phyloP scores from a whole-genome alignment of 2,113 vertebrate genomes.

The Hemibagrus wyckioides region DNA sequence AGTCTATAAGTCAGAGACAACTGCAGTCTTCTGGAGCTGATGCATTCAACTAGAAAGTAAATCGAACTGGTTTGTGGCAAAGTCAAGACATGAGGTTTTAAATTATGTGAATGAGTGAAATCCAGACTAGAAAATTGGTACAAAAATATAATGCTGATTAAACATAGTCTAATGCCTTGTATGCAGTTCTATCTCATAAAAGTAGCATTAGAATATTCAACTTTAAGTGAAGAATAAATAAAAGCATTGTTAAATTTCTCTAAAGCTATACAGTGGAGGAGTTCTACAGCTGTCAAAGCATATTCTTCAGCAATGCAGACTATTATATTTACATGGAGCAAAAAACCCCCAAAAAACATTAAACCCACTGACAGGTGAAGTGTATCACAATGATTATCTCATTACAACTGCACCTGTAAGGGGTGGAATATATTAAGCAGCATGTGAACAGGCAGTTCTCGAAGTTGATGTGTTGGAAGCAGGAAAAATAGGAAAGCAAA shows the following conservation, averaged over 20 bases:
- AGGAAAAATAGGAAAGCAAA: too few species aligned
- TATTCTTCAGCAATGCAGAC: background rate
- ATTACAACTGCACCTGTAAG: too few species aligned
- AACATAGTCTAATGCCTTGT: background rate
- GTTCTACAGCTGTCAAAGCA: background rate
- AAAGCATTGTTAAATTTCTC: background rate
- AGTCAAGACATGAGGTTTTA: background rate
- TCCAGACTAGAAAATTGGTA: background rate
- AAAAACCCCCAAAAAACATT: too few species aligned
- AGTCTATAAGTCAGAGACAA: conserved; percentile 10
- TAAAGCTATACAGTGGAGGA: background rate
- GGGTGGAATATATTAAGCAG: too few species aligned
- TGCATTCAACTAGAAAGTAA: background rate
- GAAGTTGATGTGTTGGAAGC: too few species aligned
- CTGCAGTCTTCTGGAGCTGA: background rate
- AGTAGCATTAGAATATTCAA: background rate
- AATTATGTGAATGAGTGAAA: background rate
- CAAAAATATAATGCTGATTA: background rate
- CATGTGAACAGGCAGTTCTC: too few species aligned
- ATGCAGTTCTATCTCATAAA: background rate
- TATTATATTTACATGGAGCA: background rate
- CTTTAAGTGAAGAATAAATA: background rate
- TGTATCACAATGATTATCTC: too few species aligned
- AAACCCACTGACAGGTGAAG: too few species aligned
- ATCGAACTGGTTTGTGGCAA: background rate